Base-by-base conservation (phyloP, 1,140 invertebrate species). In the Thaumetopoea pityocampa region DNA sequence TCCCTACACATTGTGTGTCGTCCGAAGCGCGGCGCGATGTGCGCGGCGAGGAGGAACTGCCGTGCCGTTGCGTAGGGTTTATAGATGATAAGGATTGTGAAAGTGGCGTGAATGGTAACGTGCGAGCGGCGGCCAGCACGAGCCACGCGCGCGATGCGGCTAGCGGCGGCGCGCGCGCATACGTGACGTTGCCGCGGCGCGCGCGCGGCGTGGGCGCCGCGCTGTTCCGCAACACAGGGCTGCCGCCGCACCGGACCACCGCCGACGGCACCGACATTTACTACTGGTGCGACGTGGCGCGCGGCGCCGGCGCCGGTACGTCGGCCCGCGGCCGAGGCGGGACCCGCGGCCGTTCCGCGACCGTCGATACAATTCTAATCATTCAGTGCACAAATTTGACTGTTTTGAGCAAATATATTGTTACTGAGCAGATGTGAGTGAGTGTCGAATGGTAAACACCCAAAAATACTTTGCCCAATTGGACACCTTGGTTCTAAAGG, bases 241-340 rank as follows among this genome's bases (percentile, higher is more conserved):
- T 66, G 51, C 91, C 92, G 23, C 92, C 92, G n/a, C 90, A 90
- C 59, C 87, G 91, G 19, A 88, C 90, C 53, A 93, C 92, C 19
- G 90, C 92, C 14, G 92, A 94, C 84, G 92, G 92, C 51, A 94
- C 92, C 14, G 89, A 90, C 54, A 91, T 94, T 76, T 93, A 92
- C 87, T 94, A 93, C 83, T 93, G 92, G 92, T 94, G 92, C 85
- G 92, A 94, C 80, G 62, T 91, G 60, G 87, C 88, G 43, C 87
- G 87, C 47, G 85, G 85, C 52, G 68, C 67, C 36, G 55, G 63
- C 22, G 77, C 86, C 71, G 88, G 88, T 88, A 80, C 43, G 41
- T 18, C 11, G n/a, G 1, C 34, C 14, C 45, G 4, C 16, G 5
- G 4, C 11, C 26, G 14, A 4, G 14, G 9, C 29, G n/a, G 12